These are phyloP conservation scores for Drosophila albomicans DNA, from an alignment of 1,140 invertebrate species.

Conservation along the genomic window DNA sequence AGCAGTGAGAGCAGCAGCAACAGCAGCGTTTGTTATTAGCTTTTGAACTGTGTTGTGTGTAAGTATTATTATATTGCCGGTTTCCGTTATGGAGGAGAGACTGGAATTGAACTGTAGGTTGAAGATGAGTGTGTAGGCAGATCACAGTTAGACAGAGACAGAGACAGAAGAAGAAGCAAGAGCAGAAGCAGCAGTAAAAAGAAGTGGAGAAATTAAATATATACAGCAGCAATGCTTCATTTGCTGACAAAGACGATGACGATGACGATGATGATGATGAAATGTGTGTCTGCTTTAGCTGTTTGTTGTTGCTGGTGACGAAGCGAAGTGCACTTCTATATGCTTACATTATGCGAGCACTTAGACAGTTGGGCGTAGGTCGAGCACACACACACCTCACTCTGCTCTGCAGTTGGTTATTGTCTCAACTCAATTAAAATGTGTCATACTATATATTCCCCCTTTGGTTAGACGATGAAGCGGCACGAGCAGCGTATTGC, in stretches of 20 bases:
- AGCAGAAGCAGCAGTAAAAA: background rate
- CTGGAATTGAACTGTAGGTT: conserved; percentile 27
- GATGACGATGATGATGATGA: conserved; percentile 1
- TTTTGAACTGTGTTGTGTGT: conserved; percentile 4
- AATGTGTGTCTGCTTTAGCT: background rate
- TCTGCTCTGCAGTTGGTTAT: conserved; percentile 10
- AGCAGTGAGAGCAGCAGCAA: background rate
- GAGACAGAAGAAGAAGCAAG: background rate
- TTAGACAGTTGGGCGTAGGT: conserved; percentile 39
- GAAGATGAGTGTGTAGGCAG: conserved; percentile 36
- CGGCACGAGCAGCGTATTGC: conserved; percentile 13
- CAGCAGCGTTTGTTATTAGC: conserved; percentile 19
- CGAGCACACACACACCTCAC: conserved; percentile 26
- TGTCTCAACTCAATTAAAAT: conserved; percentile 51
- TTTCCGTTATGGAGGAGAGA: conserved; percentile 40
- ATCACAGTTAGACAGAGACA: background rate
- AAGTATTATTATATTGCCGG: conserved; percentile 28
- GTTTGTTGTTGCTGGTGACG: conserved; percentile 2
- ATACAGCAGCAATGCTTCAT: background rate
- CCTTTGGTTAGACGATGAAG: conserved; percentile 1
- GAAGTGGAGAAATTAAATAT: conserved; percentile 2
- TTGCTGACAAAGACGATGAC: background rate
- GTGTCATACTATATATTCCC: conserved; percentile 30
- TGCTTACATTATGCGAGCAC: conserved; percentile 18
- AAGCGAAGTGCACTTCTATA: conserved; percentile 28